Conservation (phyloP, 2,888 invertebrate genomes). For the Embidobia sp. region DNA sequence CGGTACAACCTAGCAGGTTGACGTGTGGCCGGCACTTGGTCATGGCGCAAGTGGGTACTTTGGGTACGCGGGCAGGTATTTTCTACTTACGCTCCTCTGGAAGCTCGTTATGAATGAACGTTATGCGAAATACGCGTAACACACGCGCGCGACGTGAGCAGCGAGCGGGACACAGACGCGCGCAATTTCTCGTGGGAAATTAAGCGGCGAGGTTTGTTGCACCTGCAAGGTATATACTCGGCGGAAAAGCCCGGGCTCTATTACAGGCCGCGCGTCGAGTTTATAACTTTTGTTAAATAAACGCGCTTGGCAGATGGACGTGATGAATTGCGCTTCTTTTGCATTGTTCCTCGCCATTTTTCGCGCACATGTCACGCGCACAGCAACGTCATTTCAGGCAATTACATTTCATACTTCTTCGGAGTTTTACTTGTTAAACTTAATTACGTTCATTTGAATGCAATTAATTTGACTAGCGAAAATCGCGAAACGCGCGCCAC, state of each 20-base stretch:
- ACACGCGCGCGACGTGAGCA: constrained; percentile 66
- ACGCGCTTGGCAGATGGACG: constrained; percentile 58
- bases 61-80: constrained; percentile 68
- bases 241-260: constrained; percentile 64
- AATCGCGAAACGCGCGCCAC: too few species aligned
- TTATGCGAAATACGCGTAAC: constrained; percentile 40
- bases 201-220: constrained; percentile 69
- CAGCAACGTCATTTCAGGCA: constrained; percentile 32
- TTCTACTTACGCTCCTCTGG: constrained; percentile 62
- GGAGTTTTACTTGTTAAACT: constrained; percentile 17
- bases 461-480: too few species aligned
- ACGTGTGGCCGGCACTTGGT: constrained; percentile 74
- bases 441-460: too few species aligned
- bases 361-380: constrained; percentile 40
- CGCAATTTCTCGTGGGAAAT: constrained; percentile 78
- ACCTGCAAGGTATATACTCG: constrained; percentile 43
- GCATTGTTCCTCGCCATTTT: constrained; percentile 36
- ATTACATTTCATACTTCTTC: constrained; percentile 29
- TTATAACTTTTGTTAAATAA: constrained; percentile 61
- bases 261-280: constrained; percentile 48
- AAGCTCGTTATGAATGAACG: constrained; percentile 72
- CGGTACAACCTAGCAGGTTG: constrained; percentile 54
- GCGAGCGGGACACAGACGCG: constrained; percentile 60
- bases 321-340: constrained; percentile 59
- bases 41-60: constrained; percentile 74